A percentile compares a stretch with the other conserved stretches of the same genome.
phyloP scores from a whole-genome alignment of 2,888 invertebrate genomes.

The Ophion ellenae region DNA sequence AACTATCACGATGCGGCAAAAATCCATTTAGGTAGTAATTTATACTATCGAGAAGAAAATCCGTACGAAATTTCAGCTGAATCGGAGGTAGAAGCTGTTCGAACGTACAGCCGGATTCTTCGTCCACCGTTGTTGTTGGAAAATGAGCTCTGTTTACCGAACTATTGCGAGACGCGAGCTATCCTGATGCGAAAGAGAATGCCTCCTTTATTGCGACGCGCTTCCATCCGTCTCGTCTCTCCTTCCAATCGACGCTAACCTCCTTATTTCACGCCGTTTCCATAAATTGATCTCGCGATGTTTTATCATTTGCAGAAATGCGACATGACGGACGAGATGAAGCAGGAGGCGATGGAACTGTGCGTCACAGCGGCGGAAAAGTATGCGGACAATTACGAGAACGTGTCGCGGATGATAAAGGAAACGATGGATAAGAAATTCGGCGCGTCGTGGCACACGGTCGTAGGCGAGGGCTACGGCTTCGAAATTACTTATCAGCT shows the following conservation, averaged over 20 bases:
- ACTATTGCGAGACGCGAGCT: neutral
- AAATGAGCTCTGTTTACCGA: neutral
- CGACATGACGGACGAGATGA: conserved; percentile 89
- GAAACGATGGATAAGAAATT: conserved; percentile 89
- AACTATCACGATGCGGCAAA: no score
- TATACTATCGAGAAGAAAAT: no score
- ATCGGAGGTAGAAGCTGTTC: no score
- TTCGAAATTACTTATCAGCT: conserved; percentile 88
- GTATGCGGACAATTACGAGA: conserved; percentile 87
- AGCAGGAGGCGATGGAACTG: conserved; percentile 87
- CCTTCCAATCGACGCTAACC: neutral
- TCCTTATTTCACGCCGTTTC: neutral
- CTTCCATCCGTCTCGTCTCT: neutral
- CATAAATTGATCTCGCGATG: neutral
- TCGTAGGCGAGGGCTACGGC: conserved; percentile 89
- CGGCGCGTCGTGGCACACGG: conserved; percentile 88
- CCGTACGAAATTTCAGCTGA: no score
- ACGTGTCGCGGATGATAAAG: conserved; percentile 88
- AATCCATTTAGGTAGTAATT: no score
- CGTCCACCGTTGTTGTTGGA: neutral
- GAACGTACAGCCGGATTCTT: neutral
- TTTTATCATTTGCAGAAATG: conserved; percentile 78
- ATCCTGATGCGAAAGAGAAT: neutral
- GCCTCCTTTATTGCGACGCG: neutral
- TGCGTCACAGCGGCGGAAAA: conserved; percentile 89